Conservation (phyloP, 2,113 vertebrate genomes). For the Eulacestoma nigropectus region DNA sequence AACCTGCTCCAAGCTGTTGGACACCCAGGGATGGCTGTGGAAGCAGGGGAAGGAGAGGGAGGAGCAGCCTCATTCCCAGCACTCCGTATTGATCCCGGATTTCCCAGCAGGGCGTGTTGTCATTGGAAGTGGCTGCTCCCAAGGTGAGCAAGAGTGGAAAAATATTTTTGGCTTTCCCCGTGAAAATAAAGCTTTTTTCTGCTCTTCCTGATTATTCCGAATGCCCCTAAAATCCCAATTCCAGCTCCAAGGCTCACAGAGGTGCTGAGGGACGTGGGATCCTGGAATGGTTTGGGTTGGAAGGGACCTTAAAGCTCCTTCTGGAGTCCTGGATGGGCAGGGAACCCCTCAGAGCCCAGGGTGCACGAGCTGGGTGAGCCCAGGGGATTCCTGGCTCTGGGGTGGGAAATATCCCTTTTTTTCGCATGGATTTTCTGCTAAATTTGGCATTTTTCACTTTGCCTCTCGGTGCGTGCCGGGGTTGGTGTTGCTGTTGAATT, state of each 20-base stretch:
- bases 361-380: not conserved
- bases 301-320: not conserved
- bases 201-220: not conserved
- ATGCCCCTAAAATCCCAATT: not conserved
- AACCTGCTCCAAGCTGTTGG: not conserved
- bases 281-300: not conserved
- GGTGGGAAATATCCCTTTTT: not conserved
- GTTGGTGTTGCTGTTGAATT: too few species aligned
- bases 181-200: not conserved
- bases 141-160: not conserved
- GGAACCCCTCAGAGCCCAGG: not conserved
- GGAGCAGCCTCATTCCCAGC: not conserved
- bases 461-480: rapidly evolving
- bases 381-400: rapidly evolving
- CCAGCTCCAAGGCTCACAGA: not conserved
- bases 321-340: not conserved
- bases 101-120: not conserved
- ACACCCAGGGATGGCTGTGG: not conserved
- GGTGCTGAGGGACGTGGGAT: not conserved
- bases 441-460: not conserved
- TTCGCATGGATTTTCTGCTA: not conserved
- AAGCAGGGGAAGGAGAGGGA: not conserved
- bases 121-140: not conserved
- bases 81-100: not conserved
- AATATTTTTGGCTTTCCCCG: not conserved